A percentile compares a stretch with the other conserved stretches of the same genome.
These are phyloP conservation scores for Antechinus stuartii DNA, from an alignment of 2,113 vertebrate species.

Conservation along the genomic window DNA sequence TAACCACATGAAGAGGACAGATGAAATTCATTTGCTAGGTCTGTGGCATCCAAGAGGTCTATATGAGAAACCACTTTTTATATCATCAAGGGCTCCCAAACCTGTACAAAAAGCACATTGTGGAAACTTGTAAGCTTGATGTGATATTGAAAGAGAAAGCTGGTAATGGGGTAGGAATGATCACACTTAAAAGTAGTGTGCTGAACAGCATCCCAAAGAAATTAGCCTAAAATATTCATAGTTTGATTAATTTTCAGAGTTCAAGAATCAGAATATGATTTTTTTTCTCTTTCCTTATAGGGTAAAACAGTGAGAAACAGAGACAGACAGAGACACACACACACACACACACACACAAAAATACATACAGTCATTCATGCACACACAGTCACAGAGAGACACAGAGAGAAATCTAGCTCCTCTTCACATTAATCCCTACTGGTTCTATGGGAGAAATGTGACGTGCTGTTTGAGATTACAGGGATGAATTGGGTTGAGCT, in stretches of 20 bases:
- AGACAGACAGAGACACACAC: neutral
- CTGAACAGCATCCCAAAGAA: constrained; percentile 41
- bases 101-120: constrained; percentile 23
- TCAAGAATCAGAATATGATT: constrained; percentile 20
- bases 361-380: no score
- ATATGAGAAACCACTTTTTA: neutral
- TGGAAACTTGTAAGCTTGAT: constrained; percentile 59
- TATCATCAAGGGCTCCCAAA: constrained; percentile 39
- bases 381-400: neutral
- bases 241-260: constrained; percentile 65
- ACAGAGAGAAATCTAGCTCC: neutral
- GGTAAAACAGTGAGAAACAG: neutral
- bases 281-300: constrained; percentile 53
- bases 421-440: constrained; percentile 73
- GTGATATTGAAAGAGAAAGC: constrained; percentile 82
- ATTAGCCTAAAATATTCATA: constrained; percentile 50
- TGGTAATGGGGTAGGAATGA: constrained; percentile 72
- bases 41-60: neutral
- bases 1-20: constrained; percentile 72
- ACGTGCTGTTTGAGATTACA: constrained; percentile 73
- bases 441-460: constrained; percentile 66
- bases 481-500: constrained; percentile 63
- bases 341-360: neutral
- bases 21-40: constrained; percentile 65
- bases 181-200: constrained; percentile 30